Evolutionary conservation across 1,140 invertebrate genomes (phyloP), one percentile per base, ranked within the genome.

Genomic region (Odontomachus brunneus): DNA sequence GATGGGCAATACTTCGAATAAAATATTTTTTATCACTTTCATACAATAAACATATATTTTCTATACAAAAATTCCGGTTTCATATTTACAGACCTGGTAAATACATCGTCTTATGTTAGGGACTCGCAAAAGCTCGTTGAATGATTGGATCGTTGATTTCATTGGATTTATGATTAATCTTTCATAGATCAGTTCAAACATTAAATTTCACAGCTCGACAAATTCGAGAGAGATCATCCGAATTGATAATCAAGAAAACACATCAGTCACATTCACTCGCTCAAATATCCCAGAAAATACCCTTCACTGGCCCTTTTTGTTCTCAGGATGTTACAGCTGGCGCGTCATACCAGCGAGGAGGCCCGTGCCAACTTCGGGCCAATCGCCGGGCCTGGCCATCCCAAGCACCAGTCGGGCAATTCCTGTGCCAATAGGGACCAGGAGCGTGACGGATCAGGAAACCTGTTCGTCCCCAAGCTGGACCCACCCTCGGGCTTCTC

Each of bases 401-500:
- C 93, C 93, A 94, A 93, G 93, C 91, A 94, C 93, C 92, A 94
- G 93, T 91, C 93, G 93, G 80, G 92, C 92, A 89, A 86, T 89
- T 51, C 90, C 90, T 93, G 81, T 90, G 72, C 86, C 91, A 90
- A 91, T 92, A 88, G 91, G 91, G 92, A 93, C 89, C 92, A 92
- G 91, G 92, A 93, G 88, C 92, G 92, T 91, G 92, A 94, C 91
- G 92, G 93, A 94, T 91, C 93, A 92, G 92, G 93, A 93, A 93
- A 92, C 93, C 92, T 95, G 94, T 95, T 95, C 93, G 92, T 94
- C 91, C 94, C 95, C 91, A 94, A 95, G 88, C 92, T 95, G 91
- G 95, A 95, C 91, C 95, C 95, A 91, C 95, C 95, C 90, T 93
- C 94, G 88, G 93, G 95, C 29, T 95, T 95, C 93, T 95, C 95